Evolutionary conservation across 2,797 vertebrate genomes (phyloP).

Genomic region (Sciaenops ocellatus): DNA sequence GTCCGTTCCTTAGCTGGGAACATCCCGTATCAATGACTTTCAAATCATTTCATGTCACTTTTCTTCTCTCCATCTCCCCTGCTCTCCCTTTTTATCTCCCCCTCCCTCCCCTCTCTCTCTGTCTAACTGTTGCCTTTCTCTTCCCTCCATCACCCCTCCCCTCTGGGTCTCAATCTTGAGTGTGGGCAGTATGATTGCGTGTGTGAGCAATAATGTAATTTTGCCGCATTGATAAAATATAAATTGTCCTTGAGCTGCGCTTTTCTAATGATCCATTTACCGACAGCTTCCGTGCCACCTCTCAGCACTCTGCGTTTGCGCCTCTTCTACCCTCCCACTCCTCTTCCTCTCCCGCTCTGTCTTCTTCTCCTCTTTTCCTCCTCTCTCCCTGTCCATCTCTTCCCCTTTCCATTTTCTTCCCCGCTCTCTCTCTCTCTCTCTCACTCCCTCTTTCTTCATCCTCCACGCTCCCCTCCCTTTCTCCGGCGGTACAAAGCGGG

Average conservation of each 20-base stretch:
- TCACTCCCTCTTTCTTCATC: slow-evolving; percentile 26
- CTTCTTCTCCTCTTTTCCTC: slow-evolving; percentile 59
- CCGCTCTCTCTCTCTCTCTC: slow-evolving; percentile 30
- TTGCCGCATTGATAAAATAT: slow-evolving; percentile 99
- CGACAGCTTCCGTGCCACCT: slow-evolving; percentile 96
- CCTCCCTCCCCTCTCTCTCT: slow-evolving; percentile 53
- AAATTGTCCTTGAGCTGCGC: slow-evolving; percentile 99
- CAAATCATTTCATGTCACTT: slow-evolving; percentile 88
- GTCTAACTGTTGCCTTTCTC: slow-evolving; percentile 59
- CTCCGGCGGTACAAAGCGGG: slow-evolving; percentile 94
- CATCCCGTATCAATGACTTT: slow-evolving; percentile 98
- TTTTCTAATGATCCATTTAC: slow-evolving; percentile 99
- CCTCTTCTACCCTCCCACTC: slow-evolving; percentile 77
- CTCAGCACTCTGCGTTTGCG: slow-evolving; percentile 90
- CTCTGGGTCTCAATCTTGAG: slow-evolving; percentile 84
- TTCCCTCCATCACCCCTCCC: slow-evolving; percentile 39
- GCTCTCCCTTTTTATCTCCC: slow-evolving; percentile 15
- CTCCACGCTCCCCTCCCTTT: slow-evolving; percentile 60
- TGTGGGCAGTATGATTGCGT: slow-evolving; percentile 99
- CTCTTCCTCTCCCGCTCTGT: slow-evolving; percentile 82
- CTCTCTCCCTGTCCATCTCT: slow-evolving; percentile 16
- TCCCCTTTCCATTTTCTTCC: slow-evolving; percentile 26
- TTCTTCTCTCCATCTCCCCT: slow-evolving; percentile 53
- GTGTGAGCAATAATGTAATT: slow-evolving; percentile 99
- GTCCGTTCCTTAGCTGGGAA: slow-evolving; percentile 87